A percentile compares a stretch with the other conserved stretches of the same genome.
Conservation (phyloP, 2,113 vertebrate genomes). For the Pitta sordida region DNA sequence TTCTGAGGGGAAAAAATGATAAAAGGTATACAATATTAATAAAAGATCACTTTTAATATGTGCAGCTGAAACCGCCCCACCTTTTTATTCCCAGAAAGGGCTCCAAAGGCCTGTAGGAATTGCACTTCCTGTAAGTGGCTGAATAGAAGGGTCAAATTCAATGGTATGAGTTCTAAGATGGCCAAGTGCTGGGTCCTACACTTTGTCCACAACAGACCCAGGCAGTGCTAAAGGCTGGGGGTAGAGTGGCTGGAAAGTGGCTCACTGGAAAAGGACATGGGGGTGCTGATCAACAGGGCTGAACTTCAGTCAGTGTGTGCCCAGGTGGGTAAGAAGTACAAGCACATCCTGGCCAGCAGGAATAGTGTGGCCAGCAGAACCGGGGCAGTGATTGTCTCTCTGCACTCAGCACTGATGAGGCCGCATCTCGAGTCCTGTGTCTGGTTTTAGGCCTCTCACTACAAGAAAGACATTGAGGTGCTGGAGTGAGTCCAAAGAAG, state of each 20-base stretch:
- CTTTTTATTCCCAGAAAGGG: not conserved
- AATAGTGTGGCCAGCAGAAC: not conserved
- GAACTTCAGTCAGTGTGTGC: not conserved
- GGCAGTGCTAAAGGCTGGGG: not conserved
- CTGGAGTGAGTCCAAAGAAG: too few relatives aligned
- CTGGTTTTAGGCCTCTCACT: not conserved
- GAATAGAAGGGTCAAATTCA: not conserved
- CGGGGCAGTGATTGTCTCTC: not conserved
- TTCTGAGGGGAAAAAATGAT: not conserved
- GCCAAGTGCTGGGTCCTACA: accelerated
- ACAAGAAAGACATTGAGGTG: too few relatives aligned
- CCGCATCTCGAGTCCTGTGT: not conserved
- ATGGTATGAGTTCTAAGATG: not conserved
- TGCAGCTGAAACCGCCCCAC: not conserved
- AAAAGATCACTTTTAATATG: not conserved
- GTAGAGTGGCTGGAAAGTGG: not conserved
- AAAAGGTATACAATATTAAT: not conserved
- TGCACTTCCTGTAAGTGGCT: not conserved
- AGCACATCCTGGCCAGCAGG: too few relatives aligned
- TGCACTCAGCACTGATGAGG: not conserved
- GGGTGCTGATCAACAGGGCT: not conserved
- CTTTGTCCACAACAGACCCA: too few relatives aligned
- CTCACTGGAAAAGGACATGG: too few relatives aligned
- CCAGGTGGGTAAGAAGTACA: not conserved
- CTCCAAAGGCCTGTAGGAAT: not conserved